These are phyloP conservation scores for Mastacembelus armatus DNA, from an alignment of 2,797 vertebrate species.

Conservation along the genomic window DNA sequence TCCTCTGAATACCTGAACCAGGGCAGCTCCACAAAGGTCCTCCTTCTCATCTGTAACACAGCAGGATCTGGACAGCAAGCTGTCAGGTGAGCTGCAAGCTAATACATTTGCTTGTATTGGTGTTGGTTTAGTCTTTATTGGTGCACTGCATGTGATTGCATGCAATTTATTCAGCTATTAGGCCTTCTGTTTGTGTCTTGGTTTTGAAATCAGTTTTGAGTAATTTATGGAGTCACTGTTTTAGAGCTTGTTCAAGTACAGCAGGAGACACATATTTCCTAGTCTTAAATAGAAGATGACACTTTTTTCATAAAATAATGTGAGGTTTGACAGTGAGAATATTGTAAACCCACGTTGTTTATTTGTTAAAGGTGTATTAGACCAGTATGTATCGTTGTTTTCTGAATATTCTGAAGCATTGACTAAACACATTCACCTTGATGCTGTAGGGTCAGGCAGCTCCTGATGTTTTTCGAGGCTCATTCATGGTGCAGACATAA, in stretches of 20 bases:
- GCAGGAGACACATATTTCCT: conserved; percentile 3
- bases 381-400: neutral
- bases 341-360: too few relatives aligned
- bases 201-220: too few relatives aligned
- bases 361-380: too few relatives aligned
- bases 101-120: neutral
- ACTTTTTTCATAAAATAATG: too few relatives aligned
- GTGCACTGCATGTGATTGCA: neutral
- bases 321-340: too few relatives aligned
- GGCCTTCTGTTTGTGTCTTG: neutral
- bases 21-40: conserved; percentile 77
- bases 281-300: conserved; percentile 21
- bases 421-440: neutral
- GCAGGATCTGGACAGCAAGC: conserved; percentile 84
- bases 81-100: conserved; percentile 80
- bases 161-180: neutral
- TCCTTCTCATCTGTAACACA: conserved; percentile 91
- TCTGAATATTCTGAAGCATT: neutral
- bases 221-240: too few relatives aligned
- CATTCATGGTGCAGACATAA: neutral
- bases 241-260: conserved; percentile 11
- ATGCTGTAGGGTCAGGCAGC: neutral
- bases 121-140: neutral
- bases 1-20: conserved; percentile 88
- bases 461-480: neutral